phyloP scores from a whole-genome alignment of 1,140 invertebrate species.

The Cecropterus lyciades region DNA sequence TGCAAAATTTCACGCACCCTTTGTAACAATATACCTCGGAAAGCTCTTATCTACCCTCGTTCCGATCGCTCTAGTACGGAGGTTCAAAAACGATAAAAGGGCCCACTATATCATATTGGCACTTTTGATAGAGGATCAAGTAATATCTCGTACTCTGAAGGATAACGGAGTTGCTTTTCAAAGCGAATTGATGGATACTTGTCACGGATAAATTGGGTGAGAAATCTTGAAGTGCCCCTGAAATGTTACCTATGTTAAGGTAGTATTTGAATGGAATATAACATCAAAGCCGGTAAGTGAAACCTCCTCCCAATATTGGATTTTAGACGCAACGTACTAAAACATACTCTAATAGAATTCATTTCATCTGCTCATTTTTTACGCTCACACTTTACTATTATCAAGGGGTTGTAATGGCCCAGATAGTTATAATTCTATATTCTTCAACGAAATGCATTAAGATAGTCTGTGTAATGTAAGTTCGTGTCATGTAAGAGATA shows the following conservation, averaged over 20 bases:
- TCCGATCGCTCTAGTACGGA: constrained; percentile 54
- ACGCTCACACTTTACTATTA: no score
- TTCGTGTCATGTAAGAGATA: no score
- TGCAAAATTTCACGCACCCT: constrained; percentile 77
- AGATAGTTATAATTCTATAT: no score
- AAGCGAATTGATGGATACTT: constrained; percentile 46
- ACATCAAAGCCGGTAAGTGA: constrained; percentile 9
- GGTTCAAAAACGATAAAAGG: constrained; percentile 68
- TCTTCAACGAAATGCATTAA: no score
- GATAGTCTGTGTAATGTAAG: no score
- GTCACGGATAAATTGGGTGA: constrained; percentile 28
- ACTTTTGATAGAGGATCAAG: constrained; percentile 62
- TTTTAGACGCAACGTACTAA: no score
- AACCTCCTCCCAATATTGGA: not conserved
- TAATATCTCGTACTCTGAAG: constrained; percentile 70
- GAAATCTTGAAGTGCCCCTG: constrained; percentile 19
- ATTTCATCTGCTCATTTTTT: no score
- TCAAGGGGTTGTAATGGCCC: no score
- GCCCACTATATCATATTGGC: constrained; percentile 77
- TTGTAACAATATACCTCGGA: constrained; percentile 67
- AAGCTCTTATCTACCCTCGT: constrained; percentile 73
- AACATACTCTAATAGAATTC: no score
- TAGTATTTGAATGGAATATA: constrained; percentile 1
- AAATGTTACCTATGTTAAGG: constrained; percentile 18
- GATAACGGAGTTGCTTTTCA: constrained; percentile 52